Evolutionary conservation across 2,113 vertebrate genomes (phyloP).

Genomic region (Theristicus caerulescens): DNA sequence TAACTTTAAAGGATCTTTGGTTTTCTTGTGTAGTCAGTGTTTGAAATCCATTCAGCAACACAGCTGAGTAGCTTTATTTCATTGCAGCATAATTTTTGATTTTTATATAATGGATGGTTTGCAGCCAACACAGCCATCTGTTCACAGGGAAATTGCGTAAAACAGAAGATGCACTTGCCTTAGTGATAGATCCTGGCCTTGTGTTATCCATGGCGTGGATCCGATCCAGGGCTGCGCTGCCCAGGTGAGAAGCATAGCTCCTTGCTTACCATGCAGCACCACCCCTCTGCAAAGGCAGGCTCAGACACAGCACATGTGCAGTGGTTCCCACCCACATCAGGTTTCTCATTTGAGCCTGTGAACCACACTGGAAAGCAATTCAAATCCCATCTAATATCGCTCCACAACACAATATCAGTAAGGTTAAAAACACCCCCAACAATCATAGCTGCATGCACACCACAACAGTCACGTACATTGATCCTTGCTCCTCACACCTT

Average conservation of each 20-base stretch:
- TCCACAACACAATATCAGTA: neutral
- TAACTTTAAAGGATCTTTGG: neutral
- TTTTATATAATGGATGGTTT: conserved; percentile 51
- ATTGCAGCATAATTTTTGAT: conserved; percentile 30
- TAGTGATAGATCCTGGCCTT: neutral
- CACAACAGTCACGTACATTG: too few species aligned
- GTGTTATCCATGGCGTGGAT: neutral
- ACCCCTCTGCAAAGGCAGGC: neutral
- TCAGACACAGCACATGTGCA: neutral
- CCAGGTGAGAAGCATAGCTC: neutral
- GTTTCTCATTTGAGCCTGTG: neutral
- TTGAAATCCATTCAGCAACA: conserved; percentile 40
- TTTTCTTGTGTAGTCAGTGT: conserved; percentile 7
- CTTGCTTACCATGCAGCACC: neutral
- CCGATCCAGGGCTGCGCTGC: neutral
- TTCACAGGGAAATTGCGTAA: conserved; percentile 18
- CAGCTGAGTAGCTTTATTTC: conserved; percentile 50
- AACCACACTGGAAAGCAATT: neutral
- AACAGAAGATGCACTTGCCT: conserved; percentile 37
- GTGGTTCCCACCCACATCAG: neutral
- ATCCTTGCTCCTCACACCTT: neutral
- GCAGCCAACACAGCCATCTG: conserved; percentile 53
- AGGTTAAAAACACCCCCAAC: neutral
- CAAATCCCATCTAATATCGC: neutral
- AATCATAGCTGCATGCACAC: neutral